phyloP scores from a whole-genome alignment of 1,140 invertebrate species.

The Sitobion miscanthi region DNA sequence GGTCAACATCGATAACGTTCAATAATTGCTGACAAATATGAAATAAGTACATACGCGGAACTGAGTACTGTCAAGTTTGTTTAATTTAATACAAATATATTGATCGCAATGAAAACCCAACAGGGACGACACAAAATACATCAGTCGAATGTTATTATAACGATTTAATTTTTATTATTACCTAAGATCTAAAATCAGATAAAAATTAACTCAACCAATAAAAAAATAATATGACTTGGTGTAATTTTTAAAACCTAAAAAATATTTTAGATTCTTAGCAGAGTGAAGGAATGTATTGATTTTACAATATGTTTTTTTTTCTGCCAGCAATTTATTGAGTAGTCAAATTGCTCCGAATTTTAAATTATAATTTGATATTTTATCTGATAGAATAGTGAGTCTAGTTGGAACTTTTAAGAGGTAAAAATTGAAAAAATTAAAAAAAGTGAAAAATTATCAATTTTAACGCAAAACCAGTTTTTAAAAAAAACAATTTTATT shows the following conservation, averaged over 20 bases:
- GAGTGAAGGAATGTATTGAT: too few species aligned
- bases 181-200: background rate
- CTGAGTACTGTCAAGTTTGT: background rate
- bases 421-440: too few species aligned
- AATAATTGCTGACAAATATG: constrained; percentile 19
- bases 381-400: too few species aligned
- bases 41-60: background rate
- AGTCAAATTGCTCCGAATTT: too few species aligned
- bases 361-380: too few species aligned
- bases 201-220: background rate
- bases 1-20: constrained; percentile 7
- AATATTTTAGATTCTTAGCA: too few species aligned
- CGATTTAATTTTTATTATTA: background rate
- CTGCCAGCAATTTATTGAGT: too few species aligned
- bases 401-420: too few species aligned
- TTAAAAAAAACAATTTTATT: too few species aligned
- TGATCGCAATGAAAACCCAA: background rate
- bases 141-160: background rate
- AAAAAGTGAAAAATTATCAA: too few species aligned
- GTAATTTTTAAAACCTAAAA: background rate
- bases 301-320: too few species aligned
- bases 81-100: background rate
- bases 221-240: background rate
- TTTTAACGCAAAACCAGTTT: too few species aligned
- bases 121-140: background rate